Percentiles rank a stretch among this genome's conserved stretches.
Evolutionary conservation across 1,140 invertebrate species (phyloP).

Genomic region (Littorina saxatilis): DNA sequence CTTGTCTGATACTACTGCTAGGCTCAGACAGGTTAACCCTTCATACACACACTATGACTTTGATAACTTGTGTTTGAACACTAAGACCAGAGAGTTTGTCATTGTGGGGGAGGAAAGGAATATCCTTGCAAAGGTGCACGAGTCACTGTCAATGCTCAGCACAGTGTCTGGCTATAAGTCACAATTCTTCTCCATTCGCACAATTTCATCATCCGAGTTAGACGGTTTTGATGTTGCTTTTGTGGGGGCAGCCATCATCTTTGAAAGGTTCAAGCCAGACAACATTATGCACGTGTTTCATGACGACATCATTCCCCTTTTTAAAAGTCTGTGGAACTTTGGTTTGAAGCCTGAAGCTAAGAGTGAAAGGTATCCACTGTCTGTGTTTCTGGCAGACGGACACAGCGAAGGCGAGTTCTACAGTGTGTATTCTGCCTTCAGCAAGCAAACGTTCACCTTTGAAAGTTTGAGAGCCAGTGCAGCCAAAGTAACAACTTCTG

Average conservation of each 20-base stretch:
- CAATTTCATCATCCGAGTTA: conserved; percentile 60
- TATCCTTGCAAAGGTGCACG: conserved; percentile 49
- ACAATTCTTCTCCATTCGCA: conserved; percentile 64
- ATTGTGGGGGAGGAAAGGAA: conserved; percentile 68
- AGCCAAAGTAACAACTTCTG: conserved; percentile 29
- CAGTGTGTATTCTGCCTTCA: conserved; percentile 63
- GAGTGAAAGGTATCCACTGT: neutral
- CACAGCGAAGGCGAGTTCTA: conserved; percentile 51
- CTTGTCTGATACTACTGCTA: conserved; percentile 60
- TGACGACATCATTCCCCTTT: conserved; percentile 79
- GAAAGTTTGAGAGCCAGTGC: conserved; percentile 35
- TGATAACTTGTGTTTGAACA: conserved; percentile 73
- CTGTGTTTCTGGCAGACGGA: conserved; percentile 64
- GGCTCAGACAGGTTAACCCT: conserved; percentile 54
- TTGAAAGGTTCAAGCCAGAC: conserved; percentile 78
- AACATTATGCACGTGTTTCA: conserved; percentile 81
- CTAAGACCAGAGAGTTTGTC: conserved; percentile 67
- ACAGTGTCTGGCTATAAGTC: conserved; percentile 73
- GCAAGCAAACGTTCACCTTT: conserved; percentile 40
- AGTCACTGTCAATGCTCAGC: conserved; percentile 68
- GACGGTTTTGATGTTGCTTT: conserved; percentile 43
- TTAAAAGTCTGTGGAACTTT: conserved; percentile 69
- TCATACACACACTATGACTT: too few relatives aligned
- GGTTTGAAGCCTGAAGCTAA: conserved; percentile 13
- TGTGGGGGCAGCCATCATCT: conserved; percentile 58